Evolutionary conservation across 1,140 invertebrate genomes (phyloP).

Genomic region (Bombus picipes): DNA sequence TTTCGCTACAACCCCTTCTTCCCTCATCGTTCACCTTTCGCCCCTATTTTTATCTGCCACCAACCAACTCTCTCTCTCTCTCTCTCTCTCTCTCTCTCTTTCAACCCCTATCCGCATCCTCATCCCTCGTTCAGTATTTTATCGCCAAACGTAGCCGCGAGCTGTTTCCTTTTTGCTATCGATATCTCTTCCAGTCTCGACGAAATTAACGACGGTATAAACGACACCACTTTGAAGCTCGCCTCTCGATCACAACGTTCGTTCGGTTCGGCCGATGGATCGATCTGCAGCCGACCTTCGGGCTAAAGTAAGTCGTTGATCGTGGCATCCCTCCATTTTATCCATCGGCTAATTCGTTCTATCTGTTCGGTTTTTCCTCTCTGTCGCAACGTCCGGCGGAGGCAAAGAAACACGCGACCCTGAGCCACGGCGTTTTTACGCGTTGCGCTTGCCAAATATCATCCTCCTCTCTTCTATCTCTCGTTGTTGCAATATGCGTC

Average conservation of each 20-base stretch:
- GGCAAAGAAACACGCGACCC: conserved; percentile 25
- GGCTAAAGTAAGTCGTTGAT: conserved; percentile 50
- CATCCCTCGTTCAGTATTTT: conserved; percentile 41
- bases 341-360: background rate
- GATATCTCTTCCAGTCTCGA: conserved; percentile 47
- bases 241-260: conserved; percentile 26
- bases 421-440: conserved; percentile 30
- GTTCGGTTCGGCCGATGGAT: conserved; percentile 10
- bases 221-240: conserved; percentile 49
- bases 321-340: background rate
- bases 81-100: background rate
- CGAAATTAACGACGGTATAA: conserved; percentile 57
- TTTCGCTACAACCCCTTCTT: conserved; percentile 13
- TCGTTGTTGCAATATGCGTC: conserved; percentile 32
- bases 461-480: background rate
- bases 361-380: background rate
- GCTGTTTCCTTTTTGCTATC: conserved; percentile 56
- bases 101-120: background rate
- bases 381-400: conserved; percentile 21
- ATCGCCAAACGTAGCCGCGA: conserved; percentile 55
- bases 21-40: conserved; percentile 24
- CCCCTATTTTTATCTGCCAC: conserved; percentile 41
- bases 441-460: conserved; percentile 38
- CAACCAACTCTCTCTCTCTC: no score
- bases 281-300: conserved; percentile 28